A percentile compares a stretch with the other conserved stretches of the same genome.
These are phyloP conservation scores for Hirtodrosophila duncani DNA, from an alignment of 2,888 invertebrate genomes.

Conservation along the genomic window DNA sequence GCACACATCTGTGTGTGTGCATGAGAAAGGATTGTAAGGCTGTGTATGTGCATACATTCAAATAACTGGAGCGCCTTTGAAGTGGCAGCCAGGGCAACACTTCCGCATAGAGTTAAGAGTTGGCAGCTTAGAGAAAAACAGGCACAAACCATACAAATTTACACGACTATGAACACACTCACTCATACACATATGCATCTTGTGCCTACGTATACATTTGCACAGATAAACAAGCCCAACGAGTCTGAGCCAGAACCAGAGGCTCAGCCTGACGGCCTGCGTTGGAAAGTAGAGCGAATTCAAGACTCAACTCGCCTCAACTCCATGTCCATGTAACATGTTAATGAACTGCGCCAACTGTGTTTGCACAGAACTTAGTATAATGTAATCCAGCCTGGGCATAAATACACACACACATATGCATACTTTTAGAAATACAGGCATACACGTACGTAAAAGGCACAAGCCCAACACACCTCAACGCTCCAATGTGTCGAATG, in stretches of 20 bases:
- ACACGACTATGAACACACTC: conserved; percentile 5
- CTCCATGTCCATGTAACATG: conserved; percentile 71
- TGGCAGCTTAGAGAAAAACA: conserved; percentile 17
- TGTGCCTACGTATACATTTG: conserved; percentile 67
- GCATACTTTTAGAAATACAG: not conserved
- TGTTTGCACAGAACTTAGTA: conserved; percentile 74
- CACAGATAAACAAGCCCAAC: conserved; percentile 61
- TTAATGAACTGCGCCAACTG: conserved; percentile 73
- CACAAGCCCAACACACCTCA: conserved; percentile 68
- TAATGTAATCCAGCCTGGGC: conserved; percentile 59
- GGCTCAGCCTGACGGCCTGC: conserved; percentile 5
- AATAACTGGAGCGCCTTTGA: conserved; percentile 41
- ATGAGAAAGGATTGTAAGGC: too few relatives aligned
- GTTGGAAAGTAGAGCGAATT: conserved; percentile 55
- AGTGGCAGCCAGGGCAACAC: conserved; percentile 53
- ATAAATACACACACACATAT: conserved; percentile 11
- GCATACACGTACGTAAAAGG: conserved; percentile 7
- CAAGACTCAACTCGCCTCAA: conserved; percentile 56
- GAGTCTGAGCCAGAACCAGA: conserved; percentile 38
- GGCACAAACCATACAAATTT: conserved; percentile 49
- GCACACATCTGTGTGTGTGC: conserved; percentile 1
- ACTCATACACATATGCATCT: conserved; percentile 37
- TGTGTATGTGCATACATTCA: conserved; percentile 11
- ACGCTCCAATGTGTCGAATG: conserved; percentile 71
- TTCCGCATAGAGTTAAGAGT: conserved; percentile 53